A percentile compares a stretch with the other conserved stretches of the same genome.
Evolutionary conservation across 1,140 invertebrate species (phyloP).

Genomic region (Rhagoletis pomonella): DNA sequence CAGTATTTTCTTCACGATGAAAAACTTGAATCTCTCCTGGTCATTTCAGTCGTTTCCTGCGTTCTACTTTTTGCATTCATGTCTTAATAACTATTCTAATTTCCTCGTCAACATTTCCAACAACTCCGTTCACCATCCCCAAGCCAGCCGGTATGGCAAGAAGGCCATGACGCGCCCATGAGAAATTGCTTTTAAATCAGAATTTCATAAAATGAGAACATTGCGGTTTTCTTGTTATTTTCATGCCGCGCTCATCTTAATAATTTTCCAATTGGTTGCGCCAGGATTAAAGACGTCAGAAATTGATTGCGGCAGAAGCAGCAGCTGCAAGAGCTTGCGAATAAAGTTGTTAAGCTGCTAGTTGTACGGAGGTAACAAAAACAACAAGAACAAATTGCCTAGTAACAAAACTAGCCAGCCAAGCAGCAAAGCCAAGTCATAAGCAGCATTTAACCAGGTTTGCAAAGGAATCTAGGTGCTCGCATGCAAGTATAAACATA

Average conservation of each 20-base stretch:
- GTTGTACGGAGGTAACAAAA: not conserved
- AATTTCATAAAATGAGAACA: not conserved
- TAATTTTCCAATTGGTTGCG: conserved; percentile 50
- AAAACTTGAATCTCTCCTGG: too few relatives aligned
- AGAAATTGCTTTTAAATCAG: conserved; percentile 11
- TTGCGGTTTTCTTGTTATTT: conserved; percentile 38
- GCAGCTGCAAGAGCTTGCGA: conserved; percentile 19
- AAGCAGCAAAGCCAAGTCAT: not conserved
- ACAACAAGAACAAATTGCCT: not conserved
- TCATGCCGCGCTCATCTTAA: conserved; percentile 26
- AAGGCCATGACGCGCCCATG: not conserved
- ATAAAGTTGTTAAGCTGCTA: conserved; percentile 38
- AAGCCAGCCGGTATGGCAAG: not conserved
- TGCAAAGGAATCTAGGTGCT: not conserved
- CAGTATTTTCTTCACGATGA: too few relatives aligned
- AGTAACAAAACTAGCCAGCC: conserved; percentile 31
- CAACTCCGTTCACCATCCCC: not conserved
- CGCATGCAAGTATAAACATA: not conserved
- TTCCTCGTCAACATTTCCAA: not conserved
- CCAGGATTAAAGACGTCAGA: conserved; percentile 48
- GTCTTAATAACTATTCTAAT: too few relatives aligned
- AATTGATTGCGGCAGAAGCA: conserved; percentile 19
- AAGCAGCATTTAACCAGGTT: not conserved
- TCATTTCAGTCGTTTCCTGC: too few relatives aligned
- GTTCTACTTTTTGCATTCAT: too few relatives aligned